Conservation (phyloP, 2,888 invertebrate genomes). For the Horisme vitalbata region DNA sequence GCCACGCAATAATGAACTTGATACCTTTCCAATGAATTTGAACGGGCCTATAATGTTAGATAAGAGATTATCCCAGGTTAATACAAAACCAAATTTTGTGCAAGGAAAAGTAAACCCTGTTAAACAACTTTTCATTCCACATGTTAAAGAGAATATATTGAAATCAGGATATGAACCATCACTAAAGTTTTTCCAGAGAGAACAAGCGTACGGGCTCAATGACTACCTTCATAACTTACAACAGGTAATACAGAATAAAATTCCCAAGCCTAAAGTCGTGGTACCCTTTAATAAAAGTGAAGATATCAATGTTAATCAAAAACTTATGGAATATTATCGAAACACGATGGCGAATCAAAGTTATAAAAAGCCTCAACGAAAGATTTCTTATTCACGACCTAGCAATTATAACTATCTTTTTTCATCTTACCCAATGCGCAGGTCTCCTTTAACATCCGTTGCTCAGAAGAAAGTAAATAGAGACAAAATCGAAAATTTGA, state of each 20-base stretch:
- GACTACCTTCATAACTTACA: background rate
- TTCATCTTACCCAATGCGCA: background rate
- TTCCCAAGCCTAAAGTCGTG: background rate
- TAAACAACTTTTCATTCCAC: slow-evolving; percentile 4
- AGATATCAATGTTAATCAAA: background rate
- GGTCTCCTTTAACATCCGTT: background rate
- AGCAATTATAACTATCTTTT: slow-evolving; percentile 8
- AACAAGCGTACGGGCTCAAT: background rate
- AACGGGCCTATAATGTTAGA: slow-evolving; percentile 4
- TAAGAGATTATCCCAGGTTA: slow-evolving; percentile 3
- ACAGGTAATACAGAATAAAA: background rate
- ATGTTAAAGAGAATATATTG: background rate
- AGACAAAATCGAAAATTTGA: slow-evolving; percentile 1
- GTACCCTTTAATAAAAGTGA: background rate
- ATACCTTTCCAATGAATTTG: slow-evolving; percentile 6
- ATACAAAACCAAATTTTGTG: background rate
- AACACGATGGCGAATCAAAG: background rate
- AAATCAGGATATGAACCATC: background rate
- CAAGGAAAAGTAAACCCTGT: background rate
- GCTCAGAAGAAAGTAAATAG: background rate
- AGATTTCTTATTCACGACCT: background rate
- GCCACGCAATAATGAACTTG: slow-evolving; percentile 17
- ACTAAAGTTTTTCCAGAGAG: background rate
- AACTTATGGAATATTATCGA: background rate
- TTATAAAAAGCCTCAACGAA: background rate